These are phyloP conservation scores for Azorinus chamasolen DNA, from an alignment of 2,888 invertebrate species.

Conservation along the genomic window DNA sequence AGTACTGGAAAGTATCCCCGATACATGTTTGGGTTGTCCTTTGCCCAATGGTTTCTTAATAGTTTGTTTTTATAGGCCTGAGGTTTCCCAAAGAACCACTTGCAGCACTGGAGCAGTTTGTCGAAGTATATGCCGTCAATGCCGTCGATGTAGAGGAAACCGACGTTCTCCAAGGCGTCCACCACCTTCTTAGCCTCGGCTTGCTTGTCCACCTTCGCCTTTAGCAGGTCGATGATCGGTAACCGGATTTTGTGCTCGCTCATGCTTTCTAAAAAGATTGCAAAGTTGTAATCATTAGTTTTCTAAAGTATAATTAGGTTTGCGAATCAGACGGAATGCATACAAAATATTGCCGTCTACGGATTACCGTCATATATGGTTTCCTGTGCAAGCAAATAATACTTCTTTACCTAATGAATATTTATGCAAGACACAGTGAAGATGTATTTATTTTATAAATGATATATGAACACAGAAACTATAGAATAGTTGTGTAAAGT, in stretches of 20 bases:
- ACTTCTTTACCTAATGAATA: too few relatives aligned
- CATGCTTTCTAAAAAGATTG: too few relatives aligned
- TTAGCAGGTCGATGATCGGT: constrained; percentile 66
- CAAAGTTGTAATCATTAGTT: too few relatives aligned
- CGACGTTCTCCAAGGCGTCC: constrained; percentile 65
- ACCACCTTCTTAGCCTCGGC: constrained; percentile 62
- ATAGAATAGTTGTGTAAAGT: too few relatives aligned
- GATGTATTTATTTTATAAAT: too few relatives aligned
- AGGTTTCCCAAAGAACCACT: constrained; percentile 69
- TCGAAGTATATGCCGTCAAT: constrained; percentile 60
- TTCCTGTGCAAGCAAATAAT: too few relatives aligned
- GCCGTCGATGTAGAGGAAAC: constrained; percentile 71
- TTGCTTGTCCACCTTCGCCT: constrained; percentile 49
- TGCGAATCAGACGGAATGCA: too few relatives aligned
- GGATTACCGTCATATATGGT: too few relatives aligned
- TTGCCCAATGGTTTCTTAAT: constrained; percentile 66
- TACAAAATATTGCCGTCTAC: too few relatives aligned
- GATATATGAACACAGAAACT: too few relatives aligned
- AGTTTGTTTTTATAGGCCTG: constrained; percentile 57
- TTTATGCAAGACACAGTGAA: too few relatives aligned
- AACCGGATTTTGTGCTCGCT: constrained; percentile 37
- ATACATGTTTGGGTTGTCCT: constrained; percentile 63
- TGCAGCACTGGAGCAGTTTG: constrained; percentile 53
- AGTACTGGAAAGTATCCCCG: constrained; percentile 73
- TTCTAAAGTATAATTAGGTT: too few relatives aligned